Evolutionary conservation across 2,113 vertebrate species (phyloP).

Genomic region (Indicator maculatus): DNA sequence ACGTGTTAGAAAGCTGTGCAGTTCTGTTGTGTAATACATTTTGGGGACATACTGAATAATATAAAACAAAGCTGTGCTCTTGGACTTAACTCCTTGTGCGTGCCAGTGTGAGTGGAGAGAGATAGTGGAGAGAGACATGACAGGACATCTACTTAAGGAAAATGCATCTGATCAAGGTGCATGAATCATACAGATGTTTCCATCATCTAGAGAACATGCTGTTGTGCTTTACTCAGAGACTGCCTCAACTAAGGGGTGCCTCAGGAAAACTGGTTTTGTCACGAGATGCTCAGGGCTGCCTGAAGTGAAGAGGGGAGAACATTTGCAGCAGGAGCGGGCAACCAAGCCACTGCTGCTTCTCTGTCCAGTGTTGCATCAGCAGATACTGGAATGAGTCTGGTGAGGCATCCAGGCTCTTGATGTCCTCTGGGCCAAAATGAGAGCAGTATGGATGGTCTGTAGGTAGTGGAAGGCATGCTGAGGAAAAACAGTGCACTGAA

Average conservation of each 20-base stretch:
- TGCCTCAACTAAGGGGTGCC: not conserved
- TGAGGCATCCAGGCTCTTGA: not conserved
- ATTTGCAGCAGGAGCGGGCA: not conserved
- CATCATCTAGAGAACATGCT: not conserved
- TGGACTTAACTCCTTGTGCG: not conserved
- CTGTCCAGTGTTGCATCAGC: not conserved
- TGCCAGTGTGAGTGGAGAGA: not conserved
- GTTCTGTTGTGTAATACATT: not conserved
- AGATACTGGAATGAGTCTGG: not conserved
- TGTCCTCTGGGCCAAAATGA: not conserved
- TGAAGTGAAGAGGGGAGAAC: not conserved
- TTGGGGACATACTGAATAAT: not conserved
- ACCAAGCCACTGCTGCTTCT: not conserved
- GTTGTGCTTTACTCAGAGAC: not conserved
- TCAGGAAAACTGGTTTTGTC: not conserved
- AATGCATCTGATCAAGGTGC: not conserved
- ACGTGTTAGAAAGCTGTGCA: not conserved
- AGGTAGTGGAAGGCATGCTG: not conserved
- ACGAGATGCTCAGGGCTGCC: not conserved
- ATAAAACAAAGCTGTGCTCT: not conserved
- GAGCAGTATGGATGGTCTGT: fast-evolving
- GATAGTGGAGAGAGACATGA: too few species aligned
- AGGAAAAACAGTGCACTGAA: not conserved
- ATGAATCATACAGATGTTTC: not conserved
- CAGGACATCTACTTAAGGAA: not conserved